Base-by-base conservation (phyloP, 2,888 invertebrate species). In the Chesias legatella region DNA sequence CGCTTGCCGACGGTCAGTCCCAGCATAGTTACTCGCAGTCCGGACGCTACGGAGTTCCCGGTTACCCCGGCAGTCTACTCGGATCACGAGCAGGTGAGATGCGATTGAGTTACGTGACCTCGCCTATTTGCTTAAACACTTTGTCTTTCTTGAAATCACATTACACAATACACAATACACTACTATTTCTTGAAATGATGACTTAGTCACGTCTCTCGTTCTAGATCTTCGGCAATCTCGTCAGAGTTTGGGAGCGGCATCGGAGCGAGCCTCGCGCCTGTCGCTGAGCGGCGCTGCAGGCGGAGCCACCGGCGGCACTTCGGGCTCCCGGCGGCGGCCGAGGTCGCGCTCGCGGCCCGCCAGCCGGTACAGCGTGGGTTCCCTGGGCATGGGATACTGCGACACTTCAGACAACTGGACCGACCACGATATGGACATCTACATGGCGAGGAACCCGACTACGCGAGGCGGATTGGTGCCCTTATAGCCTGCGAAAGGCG, bases 391-490 rank as follows among this genome's bases (percentile, higher is more conserved):
- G 65, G 95, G 95, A 75, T 95, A 95, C 78, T 95, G 95, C 76
- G 96, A 96, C 73, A 96, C 95, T 73, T 94, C 94, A 33, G 95
- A 95, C 75, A 94, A 94, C 78, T 97, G 97, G 97, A 96, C 97
- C 60, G 97, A 97, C 81, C 96, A 97, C 78, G 97, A 97, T 73
- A 96, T 97, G 94, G 97, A 97, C 64, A 96, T 97, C 67, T 97
- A 97, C 82, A 96, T 96, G 93, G 94, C 96, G 44, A 92, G 96
- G 67, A 96, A 97, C 86, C 95, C 95, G 48, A 95, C 95, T 32
- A 93, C 95, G 41, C 91, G 95, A 65, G 94, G 94, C 71, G 95
- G 95, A 53, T 88, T 95, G 67, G 95, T 95, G 73, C 95, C 95
- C 53, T 92, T 95, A 89, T 95, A 91, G 88, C 84, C 76, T 51